These are phyloP conservation scores for Coryphaenoides rupestris DNA, from an alignment of 2,113 vertebrate species.

Conservation along the genomic window DNA sequence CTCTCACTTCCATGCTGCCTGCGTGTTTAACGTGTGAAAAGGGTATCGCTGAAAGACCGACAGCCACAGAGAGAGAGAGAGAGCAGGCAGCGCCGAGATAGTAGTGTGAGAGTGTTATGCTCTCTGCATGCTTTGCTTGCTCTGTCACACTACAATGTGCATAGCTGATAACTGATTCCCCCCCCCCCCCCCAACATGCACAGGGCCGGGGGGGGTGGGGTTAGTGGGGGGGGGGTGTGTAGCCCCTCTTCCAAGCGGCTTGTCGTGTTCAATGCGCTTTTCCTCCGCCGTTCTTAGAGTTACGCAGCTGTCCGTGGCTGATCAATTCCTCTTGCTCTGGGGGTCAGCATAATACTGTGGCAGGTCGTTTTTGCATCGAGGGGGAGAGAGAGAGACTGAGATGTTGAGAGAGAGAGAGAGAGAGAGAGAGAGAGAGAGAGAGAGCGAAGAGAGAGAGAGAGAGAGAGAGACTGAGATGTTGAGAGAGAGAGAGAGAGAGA, in stretches of 20 bases:
- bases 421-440: not conserved
- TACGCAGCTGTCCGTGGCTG: slow-evolving; percentile 50
- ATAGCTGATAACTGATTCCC: slow-evolving; percentile 59
- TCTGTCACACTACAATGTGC: slow-evolving; percentile 61
- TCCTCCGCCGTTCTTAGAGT: slow-evolving; percentile 44
- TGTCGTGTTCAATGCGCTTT: slow-evolving; percentile 48
- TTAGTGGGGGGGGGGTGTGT: slow-evolving; percentile 33
- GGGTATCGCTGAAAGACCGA: slow-evolving; percentile 60
- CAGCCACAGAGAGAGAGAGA: slow-evolving; percentile 29
- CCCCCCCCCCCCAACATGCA: slow-evolving; percentile 51
- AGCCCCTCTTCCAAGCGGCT: slow-evolving; percentile 49
- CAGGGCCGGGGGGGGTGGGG: no score
- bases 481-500: not conserved
- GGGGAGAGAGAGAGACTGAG: not conserved
- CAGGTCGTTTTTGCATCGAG: not conserved
- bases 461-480: no score
- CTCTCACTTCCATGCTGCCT: slow-evolving; percentile 63
- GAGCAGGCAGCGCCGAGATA: slow-evolving; percentile 17
- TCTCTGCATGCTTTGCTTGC: slow-evolving; percentile 40
- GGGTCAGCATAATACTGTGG: slow-evolving; percentile 30
- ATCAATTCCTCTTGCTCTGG: slow-evolving; percentile 46
- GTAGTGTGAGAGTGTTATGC: slow-evolving; percentile 41
- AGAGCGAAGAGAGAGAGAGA: not conserved
- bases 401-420: no score
- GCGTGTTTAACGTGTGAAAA: slow-evolving; percentile 64